These are phyloP conservation scores for Sapayoa aenigma DNA, from an alignment of 2,113 vertebrate genomes.

Conservation along the genomic window DNA sequence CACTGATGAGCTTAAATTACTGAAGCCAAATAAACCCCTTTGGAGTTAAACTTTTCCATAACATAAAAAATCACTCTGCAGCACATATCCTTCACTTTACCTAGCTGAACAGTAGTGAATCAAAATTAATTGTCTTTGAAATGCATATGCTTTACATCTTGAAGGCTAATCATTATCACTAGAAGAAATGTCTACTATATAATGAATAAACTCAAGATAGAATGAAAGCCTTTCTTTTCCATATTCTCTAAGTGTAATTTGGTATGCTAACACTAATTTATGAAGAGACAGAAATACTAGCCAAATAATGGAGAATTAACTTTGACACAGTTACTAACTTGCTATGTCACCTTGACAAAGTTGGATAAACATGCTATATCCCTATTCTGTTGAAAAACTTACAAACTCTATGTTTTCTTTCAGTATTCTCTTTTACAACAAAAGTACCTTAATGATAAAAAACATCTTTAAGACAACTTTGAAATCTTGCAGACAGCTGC, in stretches of 20 bases:
- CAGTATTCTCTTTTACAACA: background rate
- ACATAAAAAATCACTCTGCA: background rate
- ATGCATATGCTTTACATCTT: background rate
- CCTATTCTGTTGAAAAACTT: background rate
- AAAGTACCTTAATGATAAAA: background rate
- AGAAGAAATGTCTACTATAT: background rate
- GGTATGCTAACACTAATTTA: background rate
- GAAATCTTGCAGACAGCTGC: background rate
- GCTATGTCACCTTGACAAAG: background rate
- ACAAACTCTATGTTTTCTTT: background rate
- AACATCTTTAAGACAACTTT: background rate
- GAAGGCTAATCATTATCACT: slow-evolving; percentile 1
- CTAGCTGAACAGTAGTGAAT: background rate
- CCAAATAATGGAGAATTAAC: background rate
- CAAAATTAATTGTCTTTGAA: slow-evolving; percentile 41
- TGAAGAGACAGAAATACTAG: background rate
- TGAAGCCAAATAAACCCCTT: background rate
- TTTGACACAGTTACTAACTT: background rate
- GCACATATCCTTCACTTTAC: background rate
- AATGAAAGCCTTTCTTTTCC: slow-evolving; percentile 1
- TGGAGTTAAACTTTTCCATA: slow-evolving; percentile 12
- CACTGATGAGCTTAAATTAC: background rate
- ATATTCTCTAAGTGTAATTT: background rate
- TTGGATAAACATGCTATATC: background rate
- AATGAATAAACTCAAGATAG: slow-evolving; percentile 13